Percentiles rank a stretch among this genome's conserved stretches.
phyloP scores from a whole-genome alignment of 2,888 invertebrate species.

The Micoletzkya japonica region DNA sequence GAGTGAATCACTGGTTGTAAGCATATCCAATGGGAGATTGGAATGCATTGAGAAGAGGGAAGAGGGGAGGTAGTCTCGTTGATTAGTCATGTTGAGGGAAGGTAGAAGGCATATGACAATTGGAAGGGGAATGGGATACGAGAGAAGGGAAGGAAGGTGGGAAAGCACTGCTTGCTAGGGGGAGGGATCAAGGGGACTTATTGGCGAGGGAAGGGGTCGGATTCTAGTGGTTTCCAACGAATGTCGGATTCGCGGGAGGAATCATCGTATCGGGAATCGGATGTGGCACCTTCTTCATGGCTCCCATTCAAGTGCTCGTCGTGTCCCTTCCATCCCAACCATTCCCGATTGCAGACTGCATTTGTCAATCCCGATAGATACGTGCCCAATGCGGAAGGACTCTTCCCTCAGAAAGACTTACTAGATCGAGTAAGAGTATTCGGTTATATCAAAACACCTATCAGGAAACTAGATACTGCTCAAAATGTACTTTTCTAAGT shows the following conservation, averaged over 20 bases:
- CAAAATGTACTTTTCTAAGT: no score
- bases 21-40: conserved; percentile 8
- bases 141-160: background rate
- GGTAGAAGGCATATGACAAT: conserved; percentile 1
- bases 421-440: conserved; percentile 52
- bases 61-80: conserved; percentile 12
- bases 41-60: conserved; percentile 15
- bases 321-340: conserved; percentile 33
- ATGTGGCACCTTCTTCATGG: conserved; percentile 64
- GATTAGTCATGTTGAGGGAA: conserved; percentile 14
- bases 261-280: conserved; percentile 66
- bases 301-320: conserved; percentile 60
- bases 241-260: conserved; percentile 64
- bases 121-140: no score
- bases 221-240: conserved; percentile 58
- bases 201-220: background rate
- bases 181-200: no score
- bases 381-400: conserved; percentile 50
- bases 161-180: no score
- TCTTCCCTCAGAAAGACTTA: conserved; percentile 57
- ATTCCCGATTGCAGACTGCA: conserved; percentile 33
- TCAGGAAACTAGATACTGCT: background rate
- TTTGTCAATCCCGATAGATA: conserved; percentile 57
- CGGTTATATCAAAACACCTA: background rate
- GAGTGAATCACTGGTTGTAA: conserved; percentile 8